These are phyloP conservation scores for Brenthis hecate DNA, from an alignment of 2,888 invertebrate species.

Conservation along the genomic window DNA sequence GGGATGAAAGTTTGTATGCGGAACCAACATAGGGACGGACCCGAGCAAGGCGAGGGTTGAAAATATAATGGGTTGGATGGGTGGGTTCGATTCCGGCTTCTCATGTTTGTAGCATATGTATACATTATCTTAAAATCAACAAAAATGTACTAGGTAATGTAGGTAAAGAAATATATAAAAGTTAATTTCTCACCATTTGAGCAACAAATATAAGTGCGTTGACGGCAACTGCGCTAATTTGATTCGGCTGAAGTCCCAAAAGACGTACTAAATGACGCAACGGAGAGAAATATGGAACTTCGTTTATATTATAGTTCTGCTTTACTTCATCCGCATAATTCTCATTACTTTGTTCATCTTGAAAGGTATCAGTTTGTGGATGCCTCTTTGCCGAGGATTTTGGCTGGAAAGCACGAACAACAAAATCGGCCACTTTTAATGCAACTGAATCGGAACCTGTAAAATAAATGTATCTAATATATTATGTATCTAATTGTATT, in stretches of 20 bases:
- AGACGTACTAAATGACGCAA: conserved; percentile 83
- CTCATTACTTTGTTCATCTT: conserved; percentile 48
- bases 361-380: conserved; percentile 45
- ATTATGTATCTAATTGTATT: no score
- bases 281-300: conserved; percentile 80
- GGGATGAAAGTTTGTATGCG: no score
- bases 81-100: no score
- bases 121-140: no score
- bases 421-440: conserved; percentile 73
- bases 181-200: conserved; percentile 86
- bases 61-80: no score
- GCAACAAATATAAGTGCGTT: conserved; percentile 92
- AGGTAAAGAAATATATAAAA: background rate
- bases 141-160: background rate
- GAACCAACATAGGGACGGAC: no score
- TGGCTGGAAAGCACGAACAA: conserved; percentile 70
- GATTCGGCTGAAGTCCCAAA: conserved; percentile 88
- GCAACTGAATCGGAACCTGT: conserved; percentile 74
- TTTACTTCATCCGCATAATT: conserved; percentile 49
- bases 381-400: conserved; percentile 43
- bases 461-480: conserved; percentile 36
- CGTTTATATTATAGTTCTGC: conserved; percentile 58
- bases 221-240: conserved; percentile 90
- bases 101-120: no score
- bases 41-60: no score